Base-by-base conservation (phyloP, 2,797 vertebrate genomes). In the Rhadinocentrus ornatus region DNA sequence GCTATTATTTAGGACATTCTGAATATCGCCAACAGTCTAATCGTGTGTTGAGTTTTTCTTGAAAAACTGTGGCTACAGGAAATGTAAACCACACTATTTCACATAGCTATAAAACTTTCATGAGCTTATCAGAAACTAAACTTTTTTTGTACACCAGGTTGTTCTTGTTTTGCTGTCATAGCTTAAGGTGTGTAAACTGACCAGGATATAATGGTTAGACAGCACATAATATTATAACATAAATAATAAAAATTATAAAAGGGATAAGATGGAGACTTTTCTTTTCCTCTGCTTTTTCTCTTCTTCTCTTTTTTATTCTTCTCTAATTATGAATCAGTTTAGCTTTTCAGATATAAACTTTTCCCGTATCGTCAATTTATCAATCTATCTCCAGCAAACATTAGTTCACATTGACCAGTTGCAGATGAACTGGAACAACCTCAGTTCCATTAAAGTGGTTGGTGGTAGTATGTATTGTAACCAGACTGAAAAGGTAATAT, bases 21-120 rank as follows among this genome's bases (percentile, higher is more conserved):
- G 7, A 1, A n/a, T 16, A 11, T 56, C 50, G 20, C 3, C 50
- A 54, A 66, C 41, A 62, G 7, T 34, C 6, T 4, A 15, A 8
- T 4, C 50, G n/a, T 7, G 32, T 22, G 8, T 54, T 52, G 1
- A 24, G 20, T 52, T 55, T 67, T 13, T 26, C 59, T 13, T 37
- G 22, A 20, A 22, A 62, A 46, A 31, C 6, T 32, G 18, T n/a
- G n/a, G 12, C 27, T 2, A 3, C 27, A 62, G 9, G 29, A 68
- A 66, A 71, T 53, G 15, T 54, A 52, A 52, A 52, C 26, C 63
- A 35, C 44, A 50, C 32, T 24, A 68, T 26, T 46, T 68, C 27
- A n/a, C n/a, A 18, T 68, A 55, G 4, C 26, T 69, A 32, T 27
- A 44, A 31, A 59, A 52, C 24, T 57, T 63, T 66, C 0, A 64